A percentile compares a stretch with the other conserved stretches of the same genome.
These are phyloP conservation scores for Melinaea menophilus DNA, from an alignment of 2,888 invertebrate species.

Conservation along the genomic window DNA sequence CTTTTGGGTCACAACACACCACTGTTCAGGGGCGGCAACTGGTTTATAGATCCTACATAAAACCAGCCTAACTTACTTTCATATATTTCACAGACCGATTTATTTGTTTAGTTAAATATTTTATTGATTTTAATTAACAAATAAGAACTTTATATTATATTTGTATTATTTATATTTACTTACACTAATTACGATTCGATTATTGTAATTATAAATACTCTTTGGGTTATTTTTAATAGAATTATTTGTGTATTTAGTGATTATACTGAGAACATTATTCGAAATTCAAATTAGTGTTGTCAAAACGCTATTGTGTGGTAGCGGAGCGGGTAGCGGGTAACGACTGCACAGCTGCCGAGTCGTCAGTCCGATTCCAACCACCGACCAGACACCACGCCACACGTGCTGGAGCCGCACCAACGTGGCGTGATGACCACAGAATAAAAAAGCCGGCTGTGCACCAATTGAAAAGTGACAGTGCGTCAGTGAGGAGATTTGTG, in stretches of 20 bases:
- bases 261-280: no score
- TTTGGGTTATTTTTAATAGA: no score
- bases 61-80: conserved; percentile 35
- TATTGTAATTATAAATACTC: no score
- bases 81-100: conserved; percentile 27
- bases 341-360: conserved; percentile 22
- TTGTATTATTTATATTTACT: no score
- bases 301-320: background rate
- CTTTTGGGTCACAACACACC: conserved; percentile 34
- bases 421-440: conserved; percentile 51
- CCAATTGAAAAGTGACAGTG: conserved; percentile 64
- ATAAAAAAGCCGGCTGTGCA: conserved; percentile 57
- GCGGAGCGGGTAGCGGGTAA: conserved; percentile 36
- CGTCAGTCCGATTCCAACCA: conserved; percentile 63
- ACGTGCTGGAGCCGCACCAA: conserved; percentile 44
- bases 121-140: background rate
- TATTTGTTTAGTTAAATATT: conserved; percentile 21
- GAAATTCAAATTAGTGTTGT: no score
- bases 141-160: no score
- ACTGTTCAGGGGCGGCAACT: conserved; percentile 35
- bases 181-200: no score
- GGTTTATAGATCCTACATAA: conserved; percentile 33
- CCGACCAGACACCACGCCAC: conserved; percentile 54
- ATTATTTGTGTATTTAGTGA: no score
- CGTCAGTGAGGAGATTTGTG: conserved; percentile 65